Base-by-base conservation (phyloP, 2,113 vertebrate species). In the Neomonachus schauinslandi region DNA sequence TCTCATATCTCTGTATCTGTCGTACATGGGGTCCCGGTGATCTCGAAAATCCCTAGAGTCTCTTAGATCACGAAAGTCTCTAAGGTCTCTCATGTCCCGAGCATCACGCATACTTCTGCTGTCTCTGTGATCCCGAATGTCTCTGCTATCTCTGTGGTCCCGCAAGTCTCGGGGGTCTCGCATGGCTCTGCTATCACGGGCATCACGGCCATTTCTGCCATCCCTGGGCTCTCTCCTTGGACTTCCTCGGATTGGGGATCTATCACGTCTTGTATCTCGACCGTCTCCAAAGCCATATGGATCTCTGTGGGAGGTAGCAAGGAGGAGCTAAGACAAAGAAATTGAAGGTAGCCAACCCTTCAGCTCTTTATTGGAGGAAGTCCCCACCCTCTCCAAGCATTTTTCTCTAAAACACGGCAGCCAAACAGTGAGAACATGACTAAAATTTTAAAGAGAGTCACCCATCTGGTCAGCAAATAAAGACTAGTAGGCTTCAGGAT, bases 161-260 rank as follows among this genome's bases (percentile, higher is more conserved):
- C 99, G 99, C 69, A 99, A 91, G 12, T 99, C 99, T 98, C 99
- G 98, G 0, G 98, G 99, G 13, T 99, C 99, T 87, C 99, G 99
- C 67, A 98, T 1, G 6, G 99, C 99, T 97, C 98, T 98, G 94
- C 98, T 96, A 39, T 99, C 99, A 82, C 99, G 97, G 55, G 98
- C 98, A 0, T 99, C 99, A 65, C 99, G 98, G 51, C 98, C 98
- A 94, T 99, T 99, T 95, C 99, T 97, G 63, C 98, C 97, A 92
- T 99, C 98, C 57, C 99, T 98, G 90, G 98, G 95, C 49, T 99
- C 99, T 98, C 99, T 98, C 98, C 99, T 94, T 96, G 99, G 97
- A 98, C 99, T 98, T 98, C 99, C 99, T 90, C 99, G 99, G 61
- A 95, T 98, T 74, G 99, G 99, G 90, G 99, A 99, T 28, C 98